A percentile compares a stretch with the other conserved stretches of the same genome.
These are phyloP conservation scores for Eupithecia vulgata DNA, from an alignment of 2,888 invertebrate species.

Conservation along the genomic window DNA sequence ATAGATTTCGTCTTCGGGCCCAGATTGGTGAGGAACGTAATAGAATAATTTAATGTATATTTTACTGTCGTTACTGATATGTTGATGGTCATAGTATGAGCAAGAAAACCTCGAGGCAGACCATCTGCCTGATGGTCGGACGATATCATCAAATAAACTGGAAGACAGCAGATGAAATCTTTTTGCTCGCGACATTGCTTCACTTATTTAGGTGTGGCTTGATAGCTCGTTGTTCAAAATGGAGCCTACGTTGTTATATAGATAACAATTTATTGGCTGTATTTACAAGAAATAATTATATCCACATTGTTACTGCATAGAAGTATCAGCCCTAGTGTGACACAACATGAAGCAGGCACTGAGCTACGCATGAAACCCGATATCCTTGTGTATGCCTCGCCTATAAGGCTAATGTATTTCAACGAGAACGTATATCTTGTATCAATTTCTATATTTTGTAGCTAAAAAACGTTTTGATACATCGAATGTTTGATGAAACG, in stretches of 20 bases:
- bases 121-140: neutral
- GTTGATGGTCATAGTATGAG: neutral
- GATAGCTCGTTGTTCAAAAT: neutral
- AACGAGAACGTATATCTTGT: neutral
- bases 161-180: neutral
- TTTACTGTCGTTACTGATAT: neutral
- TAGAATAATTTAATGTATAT: neutral
- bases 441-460: neutral
- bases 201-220: neutral
- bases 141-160: neutral
- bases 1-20: neutral
- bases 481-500: too few relatives aligned
- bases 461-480: neutral
- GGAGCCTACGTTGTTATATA: neutral
- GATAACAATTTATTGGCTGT: neutral
- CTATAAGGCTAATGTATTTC: conserved; percentile 23
- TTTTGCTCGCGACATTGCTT: neutral
- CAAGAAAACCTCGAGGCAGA: neutral
- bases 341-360: conserved; percentile 12
- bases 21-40: neutral
- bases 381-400: conserved; percentile 23
- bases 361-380: conserved; percentile 25
- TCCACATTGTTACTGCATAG: neutral
- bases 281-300: neutral
- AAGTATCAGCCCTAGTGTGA: conserved; percentile 22